phyloP scores from a whole-genome alignment of 2,113 vertebrate species.

The Xiphorhynchus elegans region DNA sequence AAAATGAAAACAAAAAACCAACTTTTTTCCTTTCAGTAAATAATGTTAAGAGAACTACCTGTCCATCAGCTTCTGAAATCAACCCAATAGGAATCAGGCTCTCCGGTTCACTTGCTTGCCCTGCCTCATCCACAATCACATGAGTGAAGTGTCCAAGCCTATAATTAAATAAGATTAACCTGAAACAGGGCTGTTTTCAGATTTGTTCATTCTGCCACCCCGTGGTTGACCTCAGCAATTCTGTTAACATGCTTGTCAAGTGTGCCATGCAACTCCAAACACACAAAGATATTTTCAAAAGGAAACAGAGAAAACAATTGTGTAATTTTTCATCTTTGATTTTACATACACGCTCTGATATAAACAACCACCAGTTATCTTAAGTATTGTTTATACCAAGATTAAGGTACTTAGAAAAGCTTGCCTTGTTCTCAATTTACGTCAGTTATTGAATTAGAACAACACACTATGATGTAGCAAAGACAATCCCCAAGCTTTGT shows the following conservation, averaged over 20 bases:
- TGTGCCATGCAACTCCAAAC: neutral
- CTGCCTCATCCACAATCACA: constrained; percentile 93
- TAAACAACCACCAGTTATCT: neutral
- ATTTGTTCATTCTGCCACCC: constrained; percentile 37
- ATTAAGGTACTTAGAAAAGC: neutral
- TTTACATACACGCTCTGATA: neutral
- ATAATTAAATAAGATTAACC: neutral
- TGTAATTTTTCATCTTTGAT: neutral
- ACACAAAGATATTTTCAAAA: neutral
- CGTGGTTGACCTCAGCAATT: constrained; percentile 25
- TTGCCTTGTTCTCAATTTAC: neutral
- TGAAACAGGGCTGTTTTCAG: neutral
- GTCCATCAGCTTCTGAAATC: constrained; percentile 85
- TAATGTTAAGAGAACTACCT: constrained; percentile 73
- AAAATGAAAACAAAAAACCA: neutral
- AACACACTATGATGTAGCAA: neutral
- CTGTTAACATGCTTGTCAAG: neutral
- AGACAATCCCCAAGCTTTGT: neutral
- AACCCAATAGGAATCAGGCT: constrained; percentile 89
- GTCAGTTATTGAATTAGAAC: neutral
- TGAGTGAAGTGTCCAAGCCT: constrained; percentile 95
- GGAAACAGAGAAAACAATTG: neutral
- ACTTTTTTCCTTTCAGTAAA: neutral
- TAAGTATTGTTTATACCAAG: neutral
- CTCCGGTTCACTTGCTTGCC: constrained; percentile 94